A percentile compares a stretch with the other conserved stretches of the same genome.
Conservation (phyloP, 2,113 vertebrate species). For the Ceyx cyanopectus region DNA sequence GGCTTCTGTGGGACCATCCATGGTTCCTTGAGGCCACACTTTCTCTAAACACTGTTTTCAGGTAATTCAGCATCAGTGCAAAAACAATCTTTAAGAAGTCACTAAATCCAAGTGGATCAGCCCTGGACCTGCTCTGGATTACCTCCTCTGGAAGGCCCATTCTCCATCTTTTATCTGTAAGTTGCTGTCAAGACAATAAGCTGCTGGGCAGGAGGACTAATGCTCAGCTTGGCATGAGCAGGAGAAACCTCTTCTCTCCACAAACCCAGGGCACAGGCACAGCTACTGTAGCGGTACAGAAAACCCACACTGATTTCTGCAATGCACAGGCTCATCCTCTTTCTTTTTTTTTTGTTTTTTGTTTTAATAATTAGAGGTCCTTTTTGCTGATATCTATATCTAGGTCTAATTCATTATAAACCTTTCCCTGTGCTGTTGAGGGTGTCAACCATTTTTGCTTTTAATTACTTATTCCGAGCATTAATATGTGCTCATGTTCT, state of each 20-base stretch:
- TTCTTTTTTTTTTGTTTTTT: too few relatives aligned
- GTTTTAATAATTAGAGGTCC: not conserved
- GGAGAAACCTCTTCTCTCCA: not conserved
- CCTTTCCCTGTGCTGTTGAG: not conserved
- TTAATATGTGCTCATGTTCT: constrained; percentile 1
- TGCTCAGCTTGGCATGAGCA: not conserved
- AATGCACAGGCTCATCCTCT: not conserved
- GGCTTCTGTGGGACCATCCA: not conserved
- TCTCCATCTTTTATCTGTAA: not conserved
- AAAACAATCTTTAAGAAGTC: rapidly evolving
- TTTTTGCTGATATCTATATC: not conserved
- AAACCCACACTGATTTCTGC: not conserved
- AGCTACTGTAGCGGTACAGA: not conserved
- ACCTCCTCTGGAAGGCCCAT: not conserved
- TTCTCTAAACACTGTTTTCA: not conserved
- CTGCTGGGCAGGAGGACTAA: not conserved
- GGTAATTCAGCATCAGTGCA: not conserved
- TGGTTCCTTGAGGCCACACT: not conserved
- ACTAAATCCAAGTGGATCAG: not conserved
- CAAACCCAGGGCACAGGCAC: not conserved
- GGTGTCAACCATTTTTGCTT: not conserved
- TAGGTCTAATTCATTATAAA: not conserved
- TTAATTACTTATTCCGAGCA: not conserved
- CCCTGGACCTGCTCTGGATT: not conserved
- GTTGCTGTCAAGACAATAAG: not conserved